These are phyloP conservation scores for Catajapyx aquilonaris DNA, from an alignment of 1,140 invertebrate genomes.

Conservation along the genomic window DNA sequence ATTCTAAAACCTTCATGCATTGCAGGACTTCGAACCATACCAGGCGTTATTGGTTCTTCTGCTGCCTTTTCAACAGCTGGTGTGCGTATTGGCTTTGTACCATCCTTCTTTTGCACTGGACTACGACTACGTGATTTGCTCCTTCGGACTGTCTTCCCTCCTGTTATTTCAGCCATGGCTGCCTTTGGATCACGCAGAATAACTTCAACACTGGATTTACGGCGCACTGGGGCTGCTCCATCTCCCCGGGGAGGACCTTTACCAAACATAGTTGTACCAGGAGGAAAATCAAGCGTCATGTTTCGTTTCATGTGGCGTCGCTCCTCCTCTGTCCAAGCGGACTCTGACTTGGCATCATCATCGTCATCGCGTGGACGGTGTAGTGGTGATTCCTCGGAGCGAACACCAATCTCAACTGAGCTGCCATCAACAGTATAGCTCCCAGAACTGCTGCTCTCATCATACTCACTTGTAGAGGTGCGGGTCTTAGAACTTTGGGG, in stretches of 20 bases:
- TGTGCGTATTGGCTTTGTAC: constrained; percentile 5
- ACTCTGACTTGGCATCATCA: constrained; percentile 5
- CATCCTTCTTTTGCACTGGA: constrained; percentile 23
- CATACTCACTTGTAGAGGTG: constrained; percentile 11
- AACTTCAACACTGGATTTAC: constrained; percentile 1
- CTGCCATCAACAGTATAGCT: constrained; percentile 23
- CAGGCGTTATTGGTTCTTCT: constrained; percentile 19
- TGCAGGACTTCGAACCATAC: constrained; percentile 20
- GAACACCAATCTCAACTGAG: constrained; percentile 16
- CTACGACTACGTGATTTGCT: constrained; percentile 31
- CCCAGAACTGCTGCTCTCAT: constrained; percentile 30
- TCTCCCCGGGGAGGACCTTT: constrained; percentile 14
- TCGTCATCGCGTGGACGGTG: background rate
- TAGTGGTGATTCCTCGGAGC: constrained; percentile 6
- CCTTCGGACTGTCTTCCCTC: constrained; percentile 18
- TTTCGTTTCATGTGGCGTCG: constrained; percentile 36
- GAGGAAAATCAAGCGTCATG: constrained; percentile 40
- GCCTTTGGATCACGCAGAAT: background rate
- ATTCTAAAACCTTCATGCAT: constrained; percentile 19
- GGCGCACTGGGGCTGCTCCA: constrained; percentile 21
- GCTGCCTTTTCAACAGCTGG: constrained; percentile 13
- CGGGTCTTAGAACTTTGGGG: constrained; percentile 5
- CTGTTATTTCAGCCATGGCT: constrained; percentile 11
- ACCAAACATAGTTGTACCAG: constrained; percentile 17
- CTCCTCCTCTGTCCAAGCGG: constrained; percentile 36